These are phyloP conservation scores for Morus bassanus DNA, from an alignment of 2,797 vertebrate species.

Conservation along the genomic window DNA sequence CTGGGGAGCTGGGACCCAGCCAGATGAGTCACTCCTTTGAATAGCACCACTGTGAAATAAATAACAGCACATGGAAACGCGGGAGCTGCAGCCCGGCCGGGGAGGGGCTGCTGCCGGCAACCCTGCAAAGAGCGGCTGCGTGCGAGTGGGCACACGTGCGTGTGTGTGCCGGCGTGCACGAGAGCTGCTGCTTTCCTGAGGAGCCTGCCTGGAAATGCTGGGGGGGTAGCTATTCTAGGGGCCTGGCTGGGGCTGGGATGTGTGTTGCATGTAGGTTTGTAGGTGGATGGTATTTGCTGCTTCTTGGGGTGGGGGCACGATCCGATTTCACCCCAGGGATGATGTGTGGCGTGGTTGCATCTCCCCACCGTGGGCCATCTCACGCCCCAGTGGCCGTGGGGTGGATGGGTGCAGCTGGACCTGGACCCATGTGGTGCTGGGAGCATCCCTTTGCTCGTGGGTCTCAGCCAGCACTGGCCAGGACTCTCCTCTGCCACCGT, in stretches of 20 bases:
- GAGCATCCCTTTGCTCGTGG: not conserved
- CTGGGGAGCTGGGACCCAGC: not conserved
- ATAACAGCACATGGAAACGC: constrained; percentile 14
- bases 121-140: not conserved
- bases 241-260: not conserved
- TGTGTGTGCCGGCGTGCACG: not conserved
- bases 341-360: not conserved
- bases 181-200: not conserved
- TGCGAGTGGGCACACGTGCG: not conserved
- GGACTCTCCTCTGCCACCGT: not conserved
- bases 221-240: not conserved
- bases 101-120: not conserved
- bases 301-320: not conserved
- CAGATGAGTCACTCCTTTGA: constrained; percentile 51
- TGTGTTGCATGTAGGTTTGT: not conserved
- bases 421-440: not conserved
- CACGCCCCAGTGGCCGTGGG: not conserved
- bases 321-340: not conserved
- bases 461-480: fast-evolving
- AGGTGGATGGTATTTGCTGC: not conserved
- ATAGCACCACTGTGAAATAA: constrained; percentile 50
- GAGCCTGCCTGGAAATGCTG: not conserved
- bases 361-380: fast-evolving
- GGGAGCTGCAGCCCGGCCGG: not conserved
- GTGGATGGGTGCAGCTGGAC: not conserved